Evolutionary conservation across 92 coral and sea anemone species (phyloP).

Genomic region (Porites lobata): DNA sequence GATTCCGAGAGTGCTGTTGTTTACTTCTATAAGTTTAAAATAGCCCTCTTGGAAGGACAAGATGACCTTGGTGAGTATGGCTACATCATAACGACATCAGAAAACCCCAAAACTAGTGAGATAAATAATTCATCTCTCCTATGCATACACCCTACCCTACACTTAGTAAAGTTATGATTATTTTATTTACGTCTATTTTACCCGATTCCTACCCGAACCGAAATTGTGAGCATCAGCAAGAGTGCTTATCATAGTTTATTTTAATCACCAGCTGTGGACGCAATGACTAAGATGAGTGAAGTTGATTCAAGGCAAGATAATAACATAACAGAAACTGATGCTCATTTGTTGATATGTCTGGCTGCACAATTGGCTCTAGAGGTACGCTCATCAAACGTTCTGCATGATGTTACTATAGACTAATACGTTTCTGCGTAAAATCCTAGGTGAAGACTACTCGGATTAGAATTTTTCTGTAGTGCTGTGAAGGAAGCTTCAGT

Average conservation of each 20-base stretch:
- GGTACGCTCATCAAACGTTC: conserved; percentile 52
- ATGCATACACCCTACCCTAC: too few relatives aligned
- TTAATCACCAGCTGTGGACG: conserved; percentile 75
- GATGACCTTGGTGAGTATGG: conserved; percentile 55
- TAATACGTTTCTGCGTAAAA: too few relatives aligned
- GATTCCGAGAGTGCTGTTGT: conserved; percentile 85
- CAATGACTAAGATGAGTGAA: conserved; percentile 89
- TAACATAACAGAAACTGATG: conserved; percentile 65
- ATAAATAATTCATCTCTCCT: too few relatives aligned
- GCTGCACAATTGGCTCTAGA: conserved; percentile 97
- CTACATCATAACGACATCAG: not conserved
- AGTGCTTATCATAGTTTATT: too few relatives aligned
- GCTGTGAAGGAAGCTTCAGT: too few relatives aligned
- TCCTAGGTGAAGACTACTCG: too few relatives aligned
- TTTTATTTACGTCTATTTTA: too few relatives aligned
- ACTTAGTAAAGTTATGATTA: too few relatives aligned
- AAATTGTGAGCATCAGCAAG: too few relatives aligned
- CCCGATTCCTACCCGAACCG: too few relatives aligned
- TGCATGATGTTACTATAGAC: too few relatives aligned
- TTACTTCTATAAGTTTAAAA: conserved; percentile 90
- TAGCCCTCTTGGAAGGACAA: conserved; percentile 88
- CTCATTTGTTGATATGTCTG: conserved; percentile 89
- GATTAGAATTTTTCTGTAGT: too few relatives aligned
- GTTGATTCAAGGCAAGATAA: conserved; percentile 58
- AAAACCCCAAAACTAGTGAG: not conserved